Evolutionary conservation across 2,113 vertebrate species (phyloP).

Genomic region (Tragelaphus buxtoni): DNA sequence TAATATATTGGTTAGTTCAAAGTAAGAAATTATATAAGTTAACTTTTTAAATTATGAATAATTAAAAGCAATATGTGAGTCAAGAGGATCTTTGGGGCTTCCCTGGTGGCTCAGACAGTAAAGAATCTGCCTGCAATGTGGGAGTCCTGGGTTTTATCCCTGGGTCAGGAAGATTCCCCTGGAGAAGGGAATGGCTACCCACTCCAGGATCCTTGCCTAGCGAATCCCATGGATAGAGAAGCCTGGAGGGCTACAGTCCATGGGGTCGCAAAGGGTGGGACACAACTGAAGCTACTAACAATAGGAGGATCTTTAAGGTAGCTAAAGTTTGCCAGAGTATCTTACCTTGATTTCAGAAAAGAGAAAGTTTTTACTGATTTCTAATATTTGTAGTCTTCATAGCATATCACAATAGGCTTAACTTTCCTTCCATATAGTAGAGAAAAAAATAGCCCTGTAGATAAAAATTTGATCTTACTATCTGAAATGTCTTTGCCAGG

Average conservation of each 20-base stretch:
- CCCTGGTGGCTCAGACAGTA: neutral
- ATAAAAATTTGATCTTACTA: neutral
- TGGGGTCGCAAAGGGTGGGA: neutral
- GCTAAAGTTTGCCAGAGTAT: neutral
- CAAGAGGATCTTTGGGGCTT: neutral
- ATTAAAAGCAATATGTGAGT: neutral
- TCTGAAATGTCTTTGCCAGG: neutral
- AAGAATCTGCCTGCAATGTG: neutral
- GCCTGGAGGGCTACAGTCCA: neutral
- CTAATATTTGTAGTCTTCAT: neutral
- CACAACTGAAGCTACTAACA: neutral
- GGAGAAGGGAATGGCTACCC: neutral
- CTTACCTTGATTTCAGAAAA: conserved; percentile 9
- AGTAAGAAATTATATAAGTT: neutral
- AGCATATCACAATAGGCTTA: neutral
- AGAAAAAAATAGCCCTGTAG: neutral
- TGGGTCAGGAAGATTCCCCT: neutral
- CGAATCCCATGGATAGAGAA: neutral
- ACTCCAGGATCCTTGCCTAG: neutral
- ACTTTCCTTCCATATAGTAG: neutral
- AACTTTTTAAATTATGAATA: neutral
- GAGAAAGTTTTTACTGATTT: neutral
- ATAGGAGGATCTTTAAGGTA: neutral
- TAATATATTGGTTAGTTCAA: neutral
- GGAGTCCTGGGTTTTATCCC: neutral